Conservation (phyloP, 2,113 vertebrate species). For the Echinops telfairi region DNA sequence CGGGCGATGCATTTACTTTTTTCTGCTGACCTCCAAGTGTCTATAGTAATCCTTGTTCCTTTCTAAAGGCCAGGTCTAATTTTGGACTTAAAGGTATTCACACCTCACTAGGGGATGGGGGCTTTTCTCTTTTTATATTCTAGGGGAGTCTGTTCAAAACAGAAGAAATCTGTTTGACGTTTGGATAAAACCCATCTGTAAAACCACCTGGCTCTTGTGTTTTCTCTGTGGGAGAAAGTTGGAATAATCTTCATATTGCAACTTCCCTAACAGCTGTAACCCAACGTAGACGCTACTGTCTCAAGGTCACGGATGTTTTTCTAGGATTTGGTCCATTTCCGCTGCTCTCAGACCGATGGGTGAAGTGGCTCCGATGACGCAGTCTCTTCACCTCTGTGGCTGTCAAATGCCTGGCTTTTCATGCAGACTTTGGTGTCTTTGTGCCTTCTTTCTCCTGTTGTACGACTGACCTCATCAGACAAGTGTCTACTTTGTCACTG, state of each 20-base stretch:
- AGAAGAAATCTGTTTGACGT: background rate
- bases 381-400: background rate
- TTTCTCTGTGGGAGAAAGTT: background rate
- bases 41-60: background rate
- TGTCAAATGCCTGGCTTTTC: background rate
- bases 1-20: background rate
- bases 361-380: background rate
- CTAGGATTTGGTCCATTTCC: background rate
- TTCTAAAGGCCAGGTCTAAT: background rate
- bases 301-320: background rate
- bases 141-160: slow-evolving; percentile 5
- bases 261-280: background rate
- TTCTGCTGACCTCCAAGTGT: background rate
- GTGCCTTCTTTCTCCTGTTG: background rate
- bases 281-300: background rate
- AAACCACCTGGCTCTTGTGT: background rate
- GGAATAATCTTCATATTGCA: background rate
- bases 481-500: background rate
- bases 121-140: background rate
- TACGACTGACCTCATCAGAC: background rate
- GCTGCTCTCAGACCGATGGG: background rate
- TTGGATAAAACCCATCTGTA: background rate
- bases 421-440: background rate
- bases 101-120: background rate
- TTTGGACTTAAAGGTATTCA: slow-evolving; percentile 8